Evolutionary conservation across 2,797 vertebrate genomes (phyloP), one percentile per base, ranked within the genome.

Genomic region (Acestrorhynchus altus): DNA sequence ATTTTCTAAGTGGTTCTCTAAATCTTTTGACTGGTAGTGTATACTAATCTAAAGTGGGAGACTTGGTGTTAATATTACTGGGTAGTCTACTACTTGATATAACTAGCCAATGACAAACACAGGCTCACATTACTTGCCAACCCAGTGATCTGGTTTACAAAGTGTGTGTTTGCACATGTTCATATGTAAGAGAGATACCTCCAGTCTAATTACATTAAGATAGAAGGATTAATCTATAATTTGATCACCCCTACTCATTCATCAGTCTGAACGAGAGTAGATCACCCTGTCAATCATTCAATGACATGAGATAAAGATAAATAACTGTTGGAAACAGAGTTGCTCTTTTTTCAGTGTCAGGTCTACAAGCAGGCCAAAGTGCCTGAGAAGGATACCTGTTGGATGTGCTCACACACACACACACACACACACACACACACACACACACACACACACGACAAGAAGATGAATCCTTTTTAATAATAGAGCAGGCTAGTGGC

Each of bases 401-500:
- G 31, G 31, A n/a, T n/a, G n/a, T n/a, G n/a, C n/a, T n/a, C n/a
- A n/a, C n/a, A 35, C 6, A 49, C 15, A 49, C 46, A 9, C 8
- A 47, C 13, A 16, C 8, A 47, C 46, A 47, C 46, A 47, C 46
- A 51, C 0, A 11, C 26, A 20, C n/a, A 47, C 51, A 59, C 18
- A 35, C 40, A 72, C 20, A 31, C 28, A 22, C 26, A 51, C 8
- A 11, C 28, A 59, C 4, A 72, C 40, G 61, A 56, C 79, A 64
- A 28, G 31, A 52, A 74, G 75, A 59, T 71, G 51, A 22, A 39
- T 26, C 57, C 1, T 1, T 10, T 73, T 89, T 59, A 89, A 90
- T 89, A 88, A 88, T 89, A 81, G 26, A 90, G 61, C 15, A 47
- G 61, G 15, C 66, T 71, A 81, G 76, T 74, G 74, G 60, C 51